A percentile compares a stretch with the other conserved stretches of the same genome.
These are phyloP conservation scores for Cepaea nemoralis DNA, from an alignment of 1,140 invertebrate species.

Conservation along the genomic window DNA sequence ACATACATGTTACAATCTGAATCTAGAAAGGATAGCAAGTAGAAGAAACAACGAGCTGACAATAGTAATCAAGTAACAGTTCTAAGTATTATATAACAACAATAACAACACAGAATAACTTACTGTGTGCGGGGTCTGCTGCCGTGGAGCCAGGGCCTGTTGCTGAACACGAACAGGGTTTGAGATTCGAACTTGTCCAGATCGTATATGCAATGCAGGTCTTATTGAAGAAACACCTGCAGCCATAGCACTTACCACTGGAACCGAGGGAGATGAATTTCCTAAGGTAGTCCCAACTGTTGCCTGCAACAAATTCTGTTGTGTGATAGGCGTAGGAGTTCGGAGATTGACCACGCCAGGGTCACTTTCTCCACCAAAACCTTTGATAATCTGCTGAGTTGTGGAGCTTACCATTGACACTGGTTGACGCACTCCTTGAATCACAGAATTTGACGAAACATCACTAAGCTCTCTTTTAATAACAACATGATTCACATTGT, in stretches of 20 bases:
- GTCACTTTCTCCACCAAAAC: conserved; percentile 43
- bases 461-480: conserved; percentile 34
- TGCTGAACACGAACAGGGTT: conserved; percentile 40
- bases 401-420: background rate
- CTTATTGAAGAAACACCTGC: conserved; percentile 16
- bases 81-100: no score
- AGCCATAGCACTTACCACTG: conserved; percentile 82
- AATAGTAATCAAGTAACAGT: no score
- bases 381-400: conserved; percentile 30
- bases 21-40: no score
- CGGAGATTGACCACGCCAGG: conserved; percentile 60
- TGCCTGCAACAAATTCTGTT: conserved; percentile 61
- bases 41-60: no score
- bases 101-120: no score
- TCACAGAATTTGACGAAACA: conserved; percentile 40
- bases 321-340: conserved; percentile 49
- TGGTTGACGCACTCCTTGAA: conserved; percentile 10
- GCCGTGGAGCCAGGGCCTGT: conserved; percentile 79
- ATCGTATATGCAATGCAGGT: conserved; percentile 29
- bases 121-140: conserved; percentile 72
- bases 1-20: no score
- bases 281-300: conserved; percentile 60
- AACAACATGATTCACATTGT: conserved; percentile 24
- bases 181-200: conserved; percentile 32
- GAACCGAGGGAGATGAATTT: conserved; percentile 72